Percentiles rank a stretch among this genome's conserved stretches.
phyloP scores from a whole-genome alignment of 2,113 vertebrate genomes.

The Prietella phreatophila region DNA sequence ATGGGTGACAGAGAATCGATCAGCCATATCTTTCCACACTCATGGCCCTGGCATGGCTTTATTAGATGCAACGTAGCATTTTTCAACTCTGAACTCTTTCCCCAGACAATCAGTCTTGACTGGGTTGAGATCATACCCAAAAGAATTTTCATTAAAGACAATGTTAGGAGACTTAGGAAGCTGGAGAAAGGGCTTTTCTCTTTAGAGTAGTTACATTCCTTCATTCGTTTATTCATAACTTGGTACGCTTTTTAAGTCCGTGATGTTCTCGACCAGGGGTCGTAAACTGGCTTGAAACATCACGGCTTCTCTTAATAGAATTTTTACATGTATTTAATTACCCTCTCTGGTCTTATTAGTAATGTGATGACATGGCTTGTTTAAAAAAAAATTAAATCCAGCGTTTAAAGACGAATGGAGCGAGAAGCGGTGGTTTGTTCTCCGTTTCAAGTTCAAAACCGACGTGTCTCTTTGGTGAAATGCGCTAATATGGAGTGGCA shows the following conservation, averaged over 20 bases:
- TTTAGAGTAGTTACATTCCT: background rate
- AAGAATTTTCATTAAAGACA: background rate
- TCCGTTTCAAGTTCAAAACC: background rate
- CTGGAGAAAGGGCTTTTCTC: background rate
- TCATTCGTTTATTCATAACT: background rate
- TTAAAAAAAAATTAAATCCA: background rate
- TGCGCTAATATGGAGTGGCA: background rate
- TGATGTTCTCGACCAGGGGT: background rate
- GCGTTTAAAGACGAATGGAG: background rate
- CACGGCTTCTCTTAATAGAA: background rate
- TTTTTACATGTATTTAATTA: background rate
- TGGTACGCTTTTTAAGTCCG: background rate
- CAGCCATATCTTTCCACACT: constrained; percentile 38
- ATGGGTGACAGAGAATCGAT: constrained; percentile 49
- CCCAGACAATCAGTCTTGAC: background rate
- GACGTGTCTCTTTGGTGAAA: background rate
- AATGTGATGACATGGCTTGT: too few species aligned
- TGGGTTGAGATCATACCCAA: background rate
- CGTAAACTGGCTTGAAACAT: background rate
- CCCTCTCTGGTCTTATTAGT: background rate
- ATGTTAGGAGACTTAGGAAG: background rate
- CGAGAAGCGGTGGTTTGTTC: background rate
- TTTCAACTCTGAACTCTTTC: background rate
- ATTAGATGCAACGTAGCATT: constrained; percentile 18
- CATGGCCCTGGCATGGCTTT: background rate